Base-by-base conservation (phyloP, 2,797 vertebrate species). In the Acanthiza pusilla region DNA sequence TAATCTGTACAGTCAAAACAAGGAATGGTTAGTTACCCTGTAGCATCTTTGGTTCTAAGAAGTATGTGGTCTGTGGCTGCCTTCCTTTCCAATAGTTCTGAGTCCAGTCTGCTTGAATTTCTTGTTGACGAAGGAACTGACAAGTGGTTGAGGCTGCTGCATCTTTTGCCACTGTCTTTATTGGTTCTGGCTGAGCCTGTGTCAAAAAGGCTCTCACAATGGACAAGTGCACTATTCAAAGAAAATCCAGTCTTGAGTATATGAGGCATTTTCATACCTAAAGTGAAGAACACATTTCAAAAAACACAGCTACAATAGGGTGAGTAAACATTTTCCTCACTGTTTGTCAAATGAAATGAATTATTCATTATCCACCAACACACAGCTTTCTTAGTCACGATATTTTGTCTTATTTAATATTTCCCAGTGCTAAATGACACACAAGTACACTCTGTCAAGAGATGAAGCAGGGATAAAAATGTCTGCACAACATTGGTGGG, bases 101-200 rank as follows among this genome's bases (percentile, higher is more conserved):
- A 92, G 94, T 80, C 65, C 57, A 71, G 57, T 89, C 78, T 94
- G 67, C 88, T 94, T 94, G 75, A 93, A 89, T 92, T 93, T 92
- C 87, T 94, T 95, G 68, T 89, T 78, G 54, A 74, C 58, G 43
- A 77, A 94, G 81, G 87, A 95, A 85, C 72, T 96, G 89, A 77
- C 81, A 95, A 84, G 72, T 87, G 75, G 29, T 86, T 88, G 90
- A 91, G 90, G 71, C 86, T 92, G 81, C 89, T 95, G 75, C 68
- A 60, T 82, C 87, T 91, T 95, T 96, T 87, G 61, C 67, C 57
- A 50, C 57, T 95, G 86, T 81, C 54, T 72, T 79, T 86, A 66
- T 84, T 91, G 84, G 47, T 94, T 96, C 74, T 93, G 81, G 63
- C 94, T 86, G 84, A 92, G 84, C 91, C 91, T 81, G 13, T 90